Base-by-base conservation (phyloP, 2,113 vertebrate genomes). In the Hippocampus barbouri region DNA sequence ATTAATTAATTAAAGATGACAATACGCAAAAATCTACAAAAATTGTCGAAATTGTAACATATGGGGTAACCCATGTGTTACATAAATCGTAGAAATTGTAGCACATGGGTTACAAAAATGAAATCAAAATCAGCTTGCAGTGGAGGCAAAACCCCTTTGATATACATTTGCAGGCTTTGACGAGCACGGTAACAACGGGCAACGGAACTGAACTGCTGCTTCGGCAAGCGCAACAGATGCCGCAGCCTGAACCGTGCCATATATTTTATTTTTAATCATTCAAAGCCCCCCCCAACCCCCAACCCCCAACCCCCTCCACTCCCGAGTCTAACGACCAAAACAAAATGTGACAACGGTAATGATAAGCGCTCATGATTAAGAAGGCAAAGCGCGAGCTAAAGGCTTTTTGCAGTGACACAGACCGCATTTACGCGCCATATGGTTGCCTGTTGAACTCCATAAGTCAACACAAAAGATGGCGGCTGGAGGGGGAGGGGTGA, bases 251-350 rank as follows among this genome's bases (percentile, higher is more conserved):
- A 76, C 79, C 67, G 66, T 56, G 85, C 74, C 78, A 83, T 90
- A 87, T 89, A 87, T 90, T 91, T 90, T 81, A 81, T 80, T 87
- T 90, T 88, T 91, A 92, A 93, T 92, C 87, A 90, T 78, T 83
- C 83, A 85, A 82, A 87, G 81, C 81, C 83, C 59, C 59, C 21
- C 21, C 49, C 47, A n/a, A n/a, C 5, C 49, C 5, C 47, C 30
- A 4, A 3, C 14, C 43, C 43, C 10, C 27, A 30, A n/a, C n/a
- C n/a, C n/a, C n/a, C 27, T 2, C 43, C 43, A 45, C 43, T 45
- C 49, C 73, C 8, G 77, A 86, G 82, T 88, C 83, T 91, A 92
- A 91, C 87, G 85, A 90, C 83, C 84, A 79, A 86, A 89, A 90
- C 85, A 90, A 89, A 89, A 85, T 90, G 89, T 84, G 84, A 85